Conservation (phyloP, 2,888 invertebrate genomes). For the Dryobotodes eremita region DNA sequence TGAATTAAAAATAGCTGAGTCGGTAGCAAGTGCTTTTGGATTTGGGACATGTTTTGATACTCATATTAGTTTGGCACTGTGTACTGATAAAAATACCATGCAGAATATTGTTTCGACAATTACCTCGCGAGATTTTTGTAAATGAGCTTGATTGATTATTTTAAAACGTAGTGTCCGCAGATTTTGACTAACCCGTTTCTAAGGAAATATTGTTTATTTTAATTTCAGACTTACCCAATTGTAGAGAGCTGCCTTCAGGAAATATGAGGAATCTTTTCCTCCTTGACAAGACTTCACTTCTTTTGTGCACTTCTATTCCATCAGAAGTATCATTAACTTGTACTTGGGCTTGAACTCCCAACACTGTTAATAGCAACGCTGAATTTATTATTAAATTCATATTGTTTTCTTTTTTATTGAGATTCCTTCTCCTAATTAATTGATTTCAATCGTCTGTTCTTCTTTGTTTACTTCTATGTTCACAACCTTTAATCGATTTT, state of each 20-base stretch:
- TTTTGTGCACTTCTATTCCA: constrained; percentile 50
- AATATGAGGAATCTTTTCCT: constrained; percentile 91
- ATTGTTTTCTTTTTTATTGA: constrained; percentile 4
- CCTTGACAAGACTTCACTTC: constrained; percentile 84
- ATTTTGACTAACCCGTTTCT: not conserved
- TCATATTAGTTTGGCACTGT: not conserved
- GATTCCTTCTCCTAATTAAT: not conserved
- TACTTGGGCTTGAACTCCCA: constrained; percentile 39
- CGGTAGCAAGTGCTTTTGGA: not conserved
- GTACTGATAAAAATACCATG: not conserved
- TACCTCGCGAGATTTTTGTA: not conserved
- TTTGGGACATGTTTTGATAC: not conserved
- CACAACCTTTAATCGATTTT: not conserved
- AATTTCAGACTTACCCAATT: constrained; percentile 86
- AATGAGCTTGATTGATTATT: not conserved
- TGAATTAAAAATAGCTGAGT: constrained; percentile 38
- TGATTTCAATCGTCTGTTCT: not conserved
- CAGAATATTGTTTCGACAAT: not conserved
- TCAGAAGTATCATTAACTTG: constrained; percentile 59
- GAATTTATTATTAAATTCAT: constrained; percentile 39
- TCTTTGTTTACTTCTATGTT: not conserved
- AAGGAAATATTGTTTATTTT: not conserved
- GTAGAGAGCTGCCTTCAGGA: constrained; percentile 91
- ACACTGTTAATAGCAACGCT: constrained; percentile 42
- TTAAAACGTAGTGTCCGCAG: not conserved